Evolutionary conservation across 2,888 invertebrate genomes (phyloP), one percentile per base, ranked within the genome.

Genomic region (Arctia plantaginis): DNA sequence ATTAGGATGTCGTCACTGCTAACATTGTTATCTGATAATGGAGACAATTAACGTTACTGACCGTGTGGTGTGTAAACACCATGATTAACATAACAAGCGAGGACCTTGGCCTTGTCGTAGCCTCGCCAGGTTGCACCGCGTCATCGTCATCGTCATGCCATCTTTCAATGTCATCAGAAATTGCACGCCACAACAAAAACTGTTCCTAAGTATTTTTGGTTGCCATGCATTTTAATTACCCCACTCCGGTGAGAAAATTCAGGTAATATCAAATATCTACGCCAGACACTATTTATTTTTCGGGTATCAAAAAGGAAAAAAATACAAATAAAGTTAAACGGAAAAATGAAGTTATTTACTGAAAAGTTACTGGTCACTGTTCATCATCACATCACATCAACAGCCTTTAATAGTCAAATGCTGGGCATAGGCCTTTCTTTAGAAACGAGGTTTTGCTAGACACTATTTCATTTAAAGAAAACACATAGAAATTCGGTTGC

Each of bases 21-120:
- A 64, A 47, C 68, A 47, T 35, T 55, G 39, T 70, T 27, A 70
- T 44, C 70, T 41, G 70, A 62, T 62, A 62, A 62, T 70, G 18
- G 27, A n/a, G 47, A 35, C 35, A 35, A 55, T 69, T 80, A 82
- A 62, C 77, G 76, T 72, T 27, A 71, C 80, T 76, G 79, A 66
- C 79, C 80, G 80, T 72, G 76, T 71, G 80, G 77, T 82, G 85
- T 82, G 85, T 85, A 85, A 84, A 87, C 89, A 85, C 87, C 87
- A 87, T 88, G 85, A 88, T 91, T 92, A 91, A 89, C 91, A 90
- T 90, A 91, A 91, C 87, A 89, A 85, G 83, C 80, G 64, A 76
- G 80, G 84, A 87, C 92, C 92, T 91, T 92, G 92, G 89, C 93
- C 92, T 92, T 92, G 86, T 77, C 78, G 75, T 79, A 78, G 84